Base-by-base conservation (phyloP, 2,113 vertebrate species). In the Chaetodon auriga region DNA sequence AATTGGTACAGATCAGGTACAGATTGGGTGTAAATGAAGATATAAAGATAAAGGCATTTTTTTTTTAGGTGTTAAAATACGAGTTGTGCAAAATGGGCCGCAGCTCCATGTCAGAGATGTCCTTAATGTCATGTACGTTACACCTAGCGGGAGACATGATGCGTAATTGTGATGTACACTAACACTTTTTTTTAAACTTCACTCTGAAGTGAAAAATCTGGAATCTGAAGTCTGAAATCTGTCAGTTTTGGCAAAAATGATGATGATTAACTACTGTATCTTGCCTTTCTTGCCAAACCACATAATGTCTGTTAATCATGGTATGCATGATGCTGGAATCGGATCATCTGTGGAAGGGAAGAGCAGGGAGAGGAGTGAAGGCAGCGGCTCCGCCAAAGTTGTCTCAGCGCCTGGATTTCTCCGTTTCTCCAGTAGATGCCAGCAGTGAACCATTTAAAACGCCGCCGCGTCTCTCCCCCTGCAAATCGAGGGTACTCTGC, bases 341-440 rank as follows among this genome's bases (percentile, higher is more conserved):
- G 49, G 45, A 72, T 80, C 74, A 61, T 81, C 38, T 61, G 36
- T 30, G 19, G 41, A 74, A 8, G 19, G 58, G 49, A 1, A 35
- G 19, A 64, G 38, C 16, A 15, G 30, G n/a, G 46, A 57, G 41
- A 75, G 23, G 14, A 54, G 68, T 6, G 61, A 45, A 36, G 0
- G 18, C 21, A 5, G 62, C 36, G 48, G 66, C n/a, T 83, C 75
- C 36, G 54, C 9, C 2, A 69, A 30, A 45, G 58, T 23, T 36
- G 55, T 45, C 18, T 9, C 51, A 35, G 54, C 4, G 15, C 16
- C 63, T 43, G 76, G 64, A 2, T 21, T 87, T 68, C 80, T 38
- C 43, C 0, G 2, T 46, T 11, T 18, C 55, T 75, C 93, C 95
- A 91, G 81, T 93, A 96, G 95, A 95, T 95, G 95, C 81, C 95